Evolutionary conservation across 2,888 invertebrate genomes (phyloP).

Genomic region (Koerneria pararmatus): DNA sequence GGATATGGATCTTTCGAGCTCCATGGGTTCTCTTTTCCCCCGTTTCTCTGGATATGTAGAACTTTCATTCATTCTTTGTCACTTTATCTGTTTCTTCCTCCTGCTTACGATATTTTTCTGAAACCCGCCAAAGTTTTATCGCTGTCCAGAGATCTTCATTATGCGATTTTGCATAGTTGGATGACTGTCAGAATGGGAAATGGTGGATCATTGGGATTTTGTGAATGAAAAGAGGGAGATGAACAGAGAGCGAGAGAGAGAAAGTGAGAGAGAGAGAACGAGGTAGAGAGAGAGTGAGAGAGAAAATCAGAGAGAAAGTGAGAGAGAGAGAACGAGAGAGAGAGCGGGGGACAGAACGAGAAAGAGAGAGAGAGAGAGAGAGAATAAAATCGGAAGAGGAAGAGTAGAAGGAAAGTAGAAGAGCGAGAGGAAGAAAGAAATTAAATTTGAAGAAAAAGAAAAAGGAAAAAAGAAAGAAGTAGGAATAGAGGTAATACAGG

Average conservation of each 20-base stretch:
- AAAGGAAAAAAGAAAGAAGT: neutral
- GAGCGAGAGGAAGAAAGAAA: slow-evolving; percentile 5
- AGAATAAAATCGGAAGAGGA: neutral
- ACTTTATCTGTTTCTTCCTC: no score
- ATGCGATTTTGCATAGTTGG: no score
- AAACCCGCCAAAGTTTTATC: no score
- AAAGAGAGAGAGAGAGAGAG: neutral
- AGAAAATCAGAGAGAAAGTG: neutral
- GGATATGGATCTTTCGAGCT: no score
- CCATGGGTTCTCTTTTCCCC: no score
- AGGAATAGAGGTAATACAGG: slow-evolving; percentile 10
- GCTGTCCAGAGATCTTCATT: no score
- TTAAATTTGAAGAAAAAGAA: slow-evolving; percentile 11
- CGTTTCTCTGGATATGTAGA: no score
- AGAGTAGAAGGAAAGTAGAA: neutral
- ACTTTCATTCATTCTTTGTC: no score
- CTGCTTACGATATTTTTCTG: no score
- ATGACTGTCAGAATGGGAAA: no score
- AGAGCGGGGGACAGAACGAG: neutral
- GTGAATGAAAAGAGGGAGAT: neutral
- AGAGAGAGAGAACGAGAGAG: neutral
- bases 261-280: neutral
- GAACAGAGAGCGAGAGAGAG: no score
- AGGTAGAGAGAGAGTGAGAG: slow-evolving; percentile 1
- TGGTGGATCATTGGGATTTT: neutral